Conservation (phyloP, 2,113 vertebrate genomes). For the Panurus biarmicus region DNA sequence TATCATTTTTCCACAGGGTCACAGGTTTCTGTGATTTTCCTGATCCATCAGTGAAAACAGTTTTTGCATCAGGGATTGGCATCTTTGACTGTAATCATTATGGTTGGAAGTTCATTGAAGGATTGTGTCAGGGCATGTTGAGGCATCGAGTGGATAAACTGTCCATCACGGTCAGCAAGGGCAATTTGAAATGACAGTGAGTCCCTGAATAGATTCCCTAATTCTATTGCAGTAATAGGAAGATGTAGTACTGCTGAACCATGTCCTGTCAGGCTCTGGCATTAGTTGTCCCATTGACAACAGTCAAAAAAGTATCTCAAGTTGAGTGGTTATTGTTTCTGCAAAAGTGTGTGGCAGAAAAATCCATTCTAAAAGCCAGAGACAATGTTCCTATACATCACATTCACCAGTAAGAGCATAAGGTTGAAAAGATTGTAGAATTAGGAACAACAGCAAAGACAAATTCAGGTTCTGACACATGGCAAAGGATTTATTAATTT, state of each 20-base stretch:
- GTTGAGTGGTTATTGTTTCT: not conserved
- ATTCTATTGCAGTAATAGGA: not conserved
- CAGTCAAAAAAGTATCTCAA: not conserved
- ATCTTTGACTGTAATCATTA: not conserved
- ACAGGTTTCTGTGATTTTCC: not conserved
- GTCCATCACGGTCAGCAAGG: not conserved
- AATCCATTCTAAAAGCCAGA: not conserved
- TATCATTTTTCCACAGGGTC: not conserved
- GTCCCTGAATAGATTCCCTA: not conserved
- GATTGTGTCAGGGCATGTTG: not conserved
- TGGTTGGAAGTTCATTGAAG: not conserved
- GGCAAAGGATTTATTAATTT: not conserved
- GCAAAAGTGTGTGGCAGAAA: not conserved
- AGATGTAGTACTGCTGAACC: not conserved
- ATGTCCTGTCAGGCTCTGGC: not conserved
- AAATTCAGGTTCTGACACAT: accelerated
- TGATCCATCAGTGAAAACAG: not conserved
- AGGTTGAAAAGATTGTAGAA: not conserved
- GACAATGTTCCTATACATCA: not conserved
- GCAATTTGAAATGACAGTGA: not conserved
- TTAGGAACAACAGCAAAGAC: not conserved
- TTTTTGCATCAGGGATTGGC: not conserved
- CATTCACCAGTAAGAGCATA: not conserved
- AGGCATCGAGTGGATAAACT: not conserved
- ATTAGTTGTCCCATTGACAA: not conserved